A percentile compares a stretch with the other conserved stretches of the same genome.
These are phyloP conservation scores for Callocephalon fimbriatum DNA, from an alignment of 2,113 vertebrate genomes.

Conservation along the genomic window DNA sequence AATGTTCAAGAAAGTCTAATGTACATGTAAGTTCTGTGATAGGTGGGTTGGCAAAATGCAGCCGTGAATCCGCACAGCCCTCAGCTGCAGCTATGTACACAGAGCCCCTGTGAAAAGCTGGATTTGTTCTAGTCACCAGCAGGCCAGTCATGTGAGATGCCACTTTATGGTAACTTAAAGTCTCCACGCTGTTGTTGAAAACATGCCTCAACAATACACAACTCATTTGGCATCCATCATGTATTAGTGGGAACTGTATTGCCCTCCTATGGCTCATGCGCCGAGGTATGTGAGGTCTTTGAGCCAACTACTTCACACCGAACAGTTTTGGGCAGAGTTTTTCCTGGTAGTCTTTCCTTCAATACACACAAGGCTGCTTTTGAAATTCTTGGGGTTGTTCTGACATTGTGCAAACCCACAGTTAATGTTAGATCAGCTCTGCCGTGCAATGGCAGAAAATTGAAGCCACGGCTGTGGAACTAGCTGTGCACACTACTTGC, in stretches of 20 bases:
- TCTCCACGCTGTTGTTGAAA: background rate
- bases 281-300: background rate
- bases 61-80: background rate
- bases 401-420: background rate
- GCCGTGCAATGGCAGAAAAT: background rate
- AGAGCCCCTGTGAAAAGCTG: background rate
- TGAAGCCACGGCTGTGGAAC: background rate
- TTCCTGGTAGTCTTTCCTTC: background rate
- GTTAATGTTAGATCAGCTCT: background rate
- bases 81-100: background rate
- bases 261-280: background rate
- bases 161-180: background rate
- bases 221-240: background rate
- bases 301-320: background rate
- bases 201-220: background rate
- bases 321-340: rapidly evolving
- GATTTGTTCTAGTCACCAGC: background rate
- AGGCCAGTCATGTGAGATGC: background rate
- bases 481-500: background rate
- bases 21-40: background rate
- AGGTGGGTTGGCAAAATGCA: background rate
- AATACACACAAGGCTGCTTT: background rate
- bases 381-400: background rate
- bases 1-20: background rate
- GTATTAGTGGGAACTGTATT: background rate